Evolutionary conservation across 2,113 vertebrate genomes (phyloP), one percentile per base, ranked within the genome.

Genomic region (Dasypus novemcinctus): DNA sequence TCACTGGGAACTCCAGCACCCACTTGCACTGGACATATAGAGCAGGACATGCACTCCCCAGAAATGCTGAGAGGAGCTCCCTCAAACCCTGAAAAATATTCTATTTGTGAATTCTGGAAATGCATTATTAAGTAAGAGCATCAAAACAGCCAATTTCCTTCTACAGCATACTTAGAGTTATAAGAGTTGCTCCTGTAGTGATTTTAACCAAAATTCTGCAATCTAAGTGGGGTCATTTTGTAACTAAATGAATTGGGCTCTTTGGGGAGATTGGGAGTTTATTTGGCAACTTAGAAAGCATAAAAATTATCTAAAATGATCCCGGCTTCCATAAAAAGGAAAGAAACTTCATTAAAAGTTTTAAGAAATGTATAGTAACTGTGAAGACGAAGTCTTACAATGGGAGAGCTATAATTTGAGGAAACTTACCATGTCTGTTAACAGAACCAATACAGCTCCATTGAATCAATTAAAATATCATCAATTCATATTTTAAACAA

Each of bases 141-240:
- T 57, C 23, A 41, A 31, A 91, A 74, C 38, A 23, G 41, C 43
- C 25, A 43, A 64, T n/a, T 87, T 43, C 21, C 64, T 46, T 93
- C 27, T 84, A 89, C 13, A 89, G 43, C 59, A 90, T 8, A 52
- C 36, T 68, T 72, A 20, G 52, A 82, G 82, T 72, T 76, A 68
- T 72, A 79, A 14, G n/a, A 94, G 69, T 91, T 88, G 33, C 43
- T 52, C n/a, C 80, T 83, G 41, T 52, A 43, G 41, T 68, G 82
- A 78, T 15, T n/a, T 78, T 83, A 90, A 93, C 10, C 49, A 87
- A 93, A 94, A 87, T 83, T 66, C 43, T n/a, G 25, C n/a, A 74
- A 18, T 17, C 78, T 36, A 92, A 88, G 89, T 69, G 27, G 38
- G 91, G 36, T 79, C n/a, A 36, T 79, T 89, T 80, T 76, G 82